phyloP scores from a whole-genome alignment of 2,113 vertebrate genomes.

The Passer montanus region DNA sequence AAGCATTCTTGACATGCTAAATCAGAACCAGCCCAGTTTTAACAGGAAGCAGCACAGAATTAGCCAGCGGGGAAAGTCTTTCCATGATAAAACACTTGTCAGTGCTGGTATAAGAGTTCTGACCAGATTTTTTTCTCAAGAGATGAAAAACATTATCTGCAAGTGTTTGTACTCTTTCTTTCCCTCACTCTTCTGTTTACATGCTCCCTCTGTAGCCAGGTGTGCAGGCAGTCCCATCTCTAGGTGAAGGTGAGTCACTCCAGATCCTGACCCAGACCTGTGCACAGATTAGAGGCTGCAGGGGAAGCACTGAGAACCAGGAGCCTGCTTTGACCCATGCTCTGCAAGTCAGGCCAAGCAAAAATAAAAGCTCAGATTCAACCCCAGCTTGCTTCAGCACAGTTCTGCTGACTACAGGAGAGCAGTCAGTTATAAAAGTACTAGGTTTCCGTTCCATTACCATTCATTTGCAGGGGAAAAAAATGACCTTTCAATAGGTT shows the following conservation, averaged over 20 bases:
- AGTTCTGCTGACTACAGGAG: neutral
- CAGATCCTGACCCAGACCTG: neutral
- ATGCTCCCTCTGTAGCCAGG: neutral
- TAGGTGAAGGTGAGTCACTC: fast-evolving
- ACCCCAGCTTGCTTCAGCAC: neutral
- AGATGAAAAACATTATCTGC: neutral
- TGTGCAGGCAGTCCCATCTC: neutral
- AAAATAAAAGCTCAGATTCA: neutral
- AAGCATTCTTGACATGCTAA: neutral
- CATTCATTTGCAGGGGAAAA: neutral
- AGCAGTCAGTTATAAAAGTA: neutral
- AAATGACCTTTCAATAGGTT: neutral
- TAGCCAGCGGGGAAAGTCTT: neutral
- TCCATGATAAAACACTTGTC: neutral
- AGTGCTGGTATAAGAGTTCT: neutral
- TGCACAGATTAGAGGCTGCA: neutral
- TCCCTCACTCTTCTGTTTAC: neutral
- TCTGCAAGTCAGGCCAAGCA: neutral
- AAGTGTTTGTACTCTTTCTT: neutral
- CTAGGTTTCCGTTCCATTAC: neutral
- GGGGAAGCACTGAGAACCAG: neutral
- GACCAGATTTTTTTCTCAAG: neutral
- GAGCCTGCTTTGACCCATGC: neutral
- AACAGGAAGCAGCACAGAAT: neutral
- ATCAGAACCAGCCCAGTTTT: neutral